A percentile compares a stretch with the other conserved stretches of the same genome.
Evolutionary conservation across 2,797 vertebrate species (phyloP).

Genomic region (Masticophis lateralis): DNA sequence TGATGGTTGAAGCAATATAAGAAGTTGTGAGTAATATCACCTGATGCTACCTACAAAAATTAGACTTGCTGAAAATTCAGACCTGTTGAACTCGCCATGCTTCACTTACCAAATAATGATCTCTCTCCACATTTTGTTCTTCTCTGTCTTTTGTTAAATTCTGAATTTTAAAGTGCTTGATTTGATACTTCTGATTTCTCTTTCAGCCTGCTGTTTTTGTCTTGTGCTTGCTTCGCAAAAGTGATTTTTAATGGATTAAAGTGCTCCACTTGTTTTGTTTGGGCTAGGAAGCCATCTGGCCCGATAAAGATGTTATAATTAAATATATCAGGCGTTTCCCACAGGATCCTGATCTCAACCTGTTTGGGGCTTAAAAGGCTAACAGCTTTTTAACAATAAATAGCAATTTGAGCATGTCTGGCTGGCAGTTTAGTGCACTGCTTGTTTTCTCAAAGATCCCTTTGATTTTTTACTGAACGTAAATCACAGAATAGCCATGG

Average conservation of each 20-base stretch:
- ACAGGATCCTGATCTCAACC: not conserved
- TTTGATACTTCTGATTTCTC: not conserved
- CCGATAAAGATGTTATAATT: not conserved
- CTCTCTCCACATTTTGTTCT: not conserved
- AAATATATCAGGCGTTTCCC: not conserved
- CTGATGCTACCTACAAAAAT: not conserved
- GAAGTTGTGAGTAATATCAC: not conserved
- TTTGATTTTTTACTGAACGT: not conserved
- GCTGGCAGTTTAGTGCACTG: not conserved
- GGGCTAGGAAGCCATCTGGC: not conserved
- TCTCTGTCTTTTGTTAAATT: not conserved
- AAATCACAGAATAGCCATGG: not conserved
- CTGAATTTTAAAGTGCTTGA: not conserved
- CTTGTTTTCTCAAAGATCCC: not conserved
- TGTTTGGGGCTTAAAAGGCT: not conserved
- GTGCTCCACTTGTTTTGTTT: not conserved
- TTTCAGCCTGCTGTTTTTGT: not conserved
- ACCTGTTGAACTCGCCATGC: not conserved
- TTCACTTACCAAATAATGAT: not conserved
- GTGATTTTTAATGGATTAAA: not conserved
- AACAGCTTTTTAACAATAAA: not conserved
- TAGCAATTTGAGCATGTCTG: not conserved
- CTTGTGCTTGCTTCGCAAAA: not conserved
- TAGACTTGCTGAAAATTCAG: not conserved
- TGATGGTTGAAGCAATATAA: not conserved